Percentiles rank a stretch among this genome's conserved stretches.
phyloP scores from a whole-genome alignment of 2,888 invertebrate genomes.

The Mayetiola destructor region DNA sequence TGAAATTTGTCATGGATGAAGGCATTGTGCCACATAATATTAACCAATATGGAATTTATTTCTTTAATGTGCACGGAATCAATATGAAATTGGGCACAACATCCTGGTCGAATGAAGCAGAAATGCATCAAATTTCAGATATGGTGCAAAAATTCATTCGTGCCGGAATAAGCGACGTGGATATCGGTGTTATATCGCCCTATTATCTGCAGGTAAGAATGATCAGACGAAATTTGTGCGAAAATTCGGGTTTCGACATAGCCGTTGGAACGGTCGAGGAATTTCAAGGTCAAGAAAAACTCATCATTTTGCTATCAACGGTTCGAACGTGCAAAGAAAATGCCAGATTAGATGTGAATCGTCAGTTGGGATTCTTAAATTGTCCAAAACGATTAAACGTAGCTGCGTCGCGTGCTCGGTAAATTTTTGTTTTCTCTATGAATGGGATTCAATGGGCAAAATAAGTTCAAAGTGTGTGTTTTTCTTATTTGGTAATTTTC shows the following conservation, averaged over 20 bases:
- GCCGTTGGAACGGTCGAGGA: constrained; percentile 74
- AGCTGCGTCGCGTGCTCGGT: constrained; percentile 67
- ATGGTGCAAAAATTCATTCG: neutral
- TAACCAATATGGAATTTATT: constrained; percentile 33
- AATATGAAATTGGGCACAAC: constrained; percentile 64
- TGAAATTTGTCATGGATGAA: too few relatives aligned
- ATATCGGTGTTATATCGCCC: constrained; percentile 79
- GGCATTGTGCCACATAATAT: too few relatives aligned
- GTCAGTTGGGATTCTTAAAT: constrained; percentile 56
- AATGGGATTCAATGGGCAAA: neutral
- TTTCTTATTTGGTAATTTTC: neutral
- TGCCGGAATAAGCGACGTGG: constrained; percentile 25
- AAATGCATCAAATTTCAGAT: neutral
- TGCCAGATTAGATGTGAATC: constrained; percentile 36
- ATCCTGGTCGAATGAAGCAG: constrained; percentile 59
- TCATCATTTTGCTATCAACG: constrained; percentile 58
- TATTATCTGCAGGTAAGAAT: constrained; percentile 72
- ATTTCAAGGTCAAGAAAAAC: constrained; percentile 69
- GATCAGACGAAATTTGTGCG: constrained; percentile 20
- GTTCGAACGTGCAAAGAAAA: constrained; percentile 40
- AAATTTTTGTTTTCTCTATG: neutral
- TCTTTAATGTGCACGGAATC: constrained; percentile 59
- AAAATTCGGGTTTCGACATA: constrained; percentile 29
- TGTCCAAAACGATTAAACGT: constrained; percentile 77
- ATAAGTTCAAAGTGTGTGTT: neutral